Base-by-base conservation (phyloP, 2,888 invertebrate genomes). In the Xylota segnis region DNA sequence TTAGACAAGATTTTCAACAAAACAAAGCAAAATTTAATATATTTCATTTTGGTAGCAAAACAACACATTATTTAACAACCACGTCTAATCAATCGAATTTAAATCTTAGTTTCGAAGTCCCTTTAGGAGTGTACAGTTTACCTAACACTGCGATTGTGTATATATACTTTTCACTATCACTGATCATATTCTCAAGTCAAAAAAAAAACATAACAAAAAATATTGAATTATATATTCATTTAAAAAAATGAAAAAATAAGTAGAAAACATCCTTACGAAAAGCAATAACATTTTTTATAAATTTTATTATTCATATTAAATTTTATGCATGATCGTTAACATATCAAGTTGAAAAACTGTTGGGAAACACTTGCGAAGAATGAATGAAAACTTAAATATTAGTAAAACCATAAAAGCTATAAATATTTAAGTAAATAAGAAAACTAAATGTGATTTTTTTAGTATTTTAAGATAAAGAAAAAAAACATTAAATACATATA, bases 391-490 rank as follows among this genome's bases (percentile, higher is more conserved):
- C 75, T 45, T 74, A 52, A 68, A 76, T 78, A 59, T 59, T 72
- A 87, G 54, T 23, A 23, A 23, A 23, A 37, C 10, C 0, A 10
- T 10, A 77, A 65, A 87, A 88, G 58, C 58, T 70, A 87, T 58
- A 78, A 50, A 58, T 27, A 56, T 47, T 68, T 66, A 75, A 63
- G 52, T 47, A 77, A 70, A 63, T 72, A 74, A 79, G 61, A 83
- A 81, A 83, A 87, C 70, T 74, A 83, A 82, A 79, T 86, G 87
- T 81, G 87, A 87, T 87, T 87, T 83, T 76, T 82, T 83, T 83
- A 87, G 83, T 77, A 87, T 61, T 45, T 79, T 84, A 84, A 63
- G 70, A 58, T 52, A 37, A 50, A 23, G 40, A 54, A 43, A 66
- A 58, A 18, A 43, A 50, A 61, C 23, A 61, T 16, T 50, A 72